Base-by-base conservation (phyloP, 2,113 vertebrate genomes). In the Ctenomys sociabilis region DNA sequence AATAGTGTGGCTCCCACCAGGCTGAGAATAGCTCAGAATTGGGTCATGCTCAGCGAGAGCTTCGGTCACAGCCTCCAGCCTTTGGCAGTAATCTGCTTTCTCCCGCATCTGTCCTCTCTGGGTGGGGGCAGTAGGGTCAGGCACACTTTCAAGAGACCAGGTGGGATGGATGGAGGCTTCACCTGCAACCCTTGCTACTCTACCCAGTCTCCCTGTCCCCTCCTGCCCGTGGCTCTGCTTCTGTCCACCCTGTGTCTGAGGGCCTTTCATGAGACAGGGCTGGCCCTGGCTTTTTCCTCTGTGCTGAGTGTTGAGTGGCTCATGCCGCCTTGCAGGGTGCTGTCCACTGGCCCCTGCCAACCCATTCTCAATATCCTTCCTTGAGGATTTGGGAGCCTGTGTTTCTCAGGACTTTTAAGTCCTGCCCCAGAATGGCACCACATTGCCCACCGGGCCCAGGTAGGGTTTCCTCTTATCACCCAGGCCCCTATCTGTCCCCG, bases 11-110 rank as follows among this genome's bases (percentile, higher is more conserved):
- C 96, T 95, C 97, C 97, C 97, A 97, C 95, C 95, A 81, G 89
- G 97, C 97, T 90, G 90, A 98, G 97, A 98, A 98, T 98, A 98
- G 97, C 97, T 93, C 91, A 0, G 95, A 97, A 97, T 77, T 97
- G 97, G 97, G 97, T 97, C 97, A 97, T 0, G 57, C 95, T 96
- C 85, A 52, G 94, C 19, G 4, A 49, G 94, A 17, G 78, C 90
- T 90, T 63, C 9, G 80, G 94, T 63, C 94, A 77, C 91, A 95
- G 96, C 97, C 93, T 95, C 89, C 96, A 97, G 96, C 96, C 96
- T 92, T n/a, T n/a, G 85, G 91, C 57, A 28, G 9, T 96, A 96
- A 97, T 97, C 97, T 78, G 96, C 97, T 97, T 97, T 95, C 88
- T 91, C 88, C 92, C 12, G 28, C 95, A 97, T 95, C 97, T 96